Base-by-base conservation (phyloP, 2,888 invertebrate species). In the Xestia ashworthii region DNA sequence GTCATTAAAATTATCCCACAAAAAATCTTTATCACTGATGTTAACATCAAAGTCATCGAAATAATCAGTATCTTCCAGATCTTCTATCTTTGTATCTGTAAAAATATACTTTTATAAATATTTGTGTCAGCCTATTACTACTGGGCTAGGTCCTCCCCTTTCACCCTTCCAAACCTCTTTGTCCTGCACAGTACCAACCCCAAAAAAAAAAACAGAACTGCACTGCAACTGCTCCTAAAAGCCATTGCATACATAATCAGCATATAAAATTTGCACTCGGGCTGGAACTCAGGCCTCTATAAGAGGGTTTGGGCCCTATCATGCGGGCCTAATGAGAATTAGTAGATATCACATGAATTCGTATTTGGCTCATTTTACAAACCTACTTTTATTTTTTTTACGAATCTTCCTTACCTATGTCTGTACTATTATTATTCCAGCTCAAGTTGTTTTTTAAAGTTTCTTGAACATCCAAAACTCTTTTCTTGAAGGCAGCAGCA, bases 401-500 rank as follows among this genome's bases (percentile, higher is more conserved):
- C 3, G 0, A 41, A 64, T 22, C 11, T 41, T 65, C 12, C 19
- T 66, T 32, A 76, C 70, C 53, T 48, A 67, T 3, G 8, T 32
- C 53, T 50, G 46, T 38, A 38, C 12, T n/a, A 44, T 41, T 75
- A 19, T 9, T 50, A 11, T 70, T 25, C 64, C 62, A 70, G 41
- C 16, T 16, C 0, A 67, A 32, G 16, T 60, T 71, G 9, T 68
- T 74, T 16, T 25, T 44, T 5, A 89, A 46, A 0, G 9, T 67
- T 38, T 84, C 67, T 50, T 87, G 88, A 14, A 84, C 46, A 1
- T 80, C 76, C 3, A 86, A 3, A 0, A 89, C 71, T 53, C 82
- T 85, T 48, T 62, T 55, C 58, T 83, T 87, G 48, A 89, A 90
- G 5, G 72, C 77, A 8, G 81, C 64, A 5, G 89, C 88, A 19